Base-by-base conservation (phyloP, 2,888 invertebrate genomes). In the Protonemura montana region DNA sequence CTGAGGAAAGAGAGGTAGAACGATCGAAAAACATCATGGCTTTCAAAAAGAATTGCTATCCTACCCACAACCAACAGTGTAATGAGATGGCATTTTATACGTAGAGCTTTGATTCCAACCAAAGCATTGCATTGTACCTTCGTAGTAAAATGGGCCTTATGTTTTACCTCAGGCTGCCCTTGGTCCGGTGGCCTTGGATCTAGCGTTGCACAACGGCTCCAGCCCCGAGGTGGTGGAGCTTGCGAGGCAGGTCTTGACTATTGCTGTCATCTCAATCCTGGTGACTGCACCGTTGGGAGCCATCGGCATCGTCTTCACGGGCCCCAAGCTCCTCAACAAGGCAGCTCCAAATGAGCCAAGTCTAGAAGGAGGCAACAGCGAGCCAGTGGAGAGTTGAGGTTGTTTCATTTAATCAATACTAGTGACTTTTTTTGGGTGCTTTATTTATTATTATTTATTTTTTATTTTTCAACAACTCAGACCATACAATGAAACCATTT, bases 121-220 rank as follows among this genome's bases (percentile, higher is more conserved):
- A 10, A 35, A 35, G 10, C 35, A 35, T 10, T 10, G 3, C 3
- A 3, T 3, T 35, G 35, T 10, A 35, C 35, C 35, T 35, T 6
- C 35, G 35, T 6, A 35, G 10, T n/a, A 35, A 35, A 35, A 35
- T 6, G 35, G 13, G 2, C 27, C 10, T 27, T 80, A 25, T 80
- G 26, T 80, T 91, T 91, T n/a, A 6, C 35, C 35, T 6, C 90
- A 95, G 94, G 95, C 95, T 86, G 94, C 95, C 1, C 90, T 95
- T 85, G 95, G 94, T 26, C 94, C 95, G 26, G 92, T 94, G 88
- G 94, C 94, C 10, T 90, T 94, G 88, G 94, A 94, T 89, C 90
- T 92, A 89, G 93, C 93, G 87, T 90, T 93, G 90, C 89, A 90
- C 86, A 88, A 89, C 85, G 89, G 90, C 35, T 89, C 90, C 35